Evolutionary conservation across 2,888 invertebrate genomes (phyloP).

Genomic region (Petrophora chlorosata): DNA sequence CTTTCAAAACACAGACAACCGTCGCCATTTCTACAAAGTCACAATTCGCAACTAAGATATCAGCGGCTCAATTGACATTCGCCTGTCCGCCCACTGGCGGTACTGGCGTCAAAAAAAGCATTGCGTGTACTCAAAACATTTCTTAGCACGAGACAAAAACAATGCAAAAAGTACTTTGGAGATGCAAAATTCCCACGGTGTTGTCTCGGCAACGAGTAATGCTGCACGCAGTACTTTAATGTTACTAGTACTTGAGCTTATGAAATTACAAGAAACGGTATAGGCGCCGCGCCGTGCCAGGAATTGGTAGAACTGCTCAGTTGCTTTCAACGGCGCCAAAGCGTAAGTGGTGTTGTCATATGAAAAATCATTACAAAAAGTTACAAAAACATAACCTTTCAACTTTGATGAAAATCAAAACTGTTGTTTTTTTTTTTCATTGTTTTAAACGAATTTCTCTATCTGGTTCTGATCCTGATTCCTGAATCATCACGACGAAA

Average conservation of each 20-base stretch:
- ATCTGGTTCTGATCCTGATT: too few species aligned
- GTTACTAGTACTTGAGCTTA: constrained; percentile 10
- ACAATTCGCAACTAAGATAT: constrained; percentile 32
- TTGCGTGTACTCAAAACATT: constrained; percentile 40
- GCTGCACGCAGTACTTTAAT: constrained; percentile 12
- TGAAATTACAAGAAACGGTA: neutral
- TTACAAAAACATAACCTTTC: too few species aligned
- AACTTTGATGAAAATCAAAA: too few species aligned
- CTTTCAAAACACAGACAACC: constrained; percentile 8
- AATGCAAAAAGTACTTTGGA: constrained; percentile 49
- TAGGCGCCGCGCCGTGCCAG: too few species aligned
- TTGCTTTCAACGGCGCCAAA: too few species aligned
- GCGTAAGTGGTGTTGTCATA: too few species aligned
- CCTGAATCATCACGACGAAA: too few species aligned
- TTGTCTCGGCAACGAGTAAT: constrained; percentile 53
- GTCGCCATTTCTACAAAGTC: constrained; percentile 16
- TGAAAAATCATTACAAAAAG: too few species aligned
- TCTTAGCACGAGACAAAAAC: constrained; percentile 69
- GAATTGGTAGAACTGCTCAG: too few species aligned
- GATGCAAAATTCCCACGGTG: constrained; percentile 67
- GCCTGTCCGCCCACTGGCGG: constrained; percentile 29
- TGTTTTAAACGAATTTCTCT: too few species aligned
- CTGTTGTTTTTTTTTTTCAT: too few species aligned
- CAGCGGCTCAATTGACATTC: constrained; percentile 32
- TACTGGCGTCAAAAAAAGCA: constrained; percentile 33